phyloP scores from a whole-genome alignment of 2,797 vertebrate genomes.

The Tapera naevia region DNA sequence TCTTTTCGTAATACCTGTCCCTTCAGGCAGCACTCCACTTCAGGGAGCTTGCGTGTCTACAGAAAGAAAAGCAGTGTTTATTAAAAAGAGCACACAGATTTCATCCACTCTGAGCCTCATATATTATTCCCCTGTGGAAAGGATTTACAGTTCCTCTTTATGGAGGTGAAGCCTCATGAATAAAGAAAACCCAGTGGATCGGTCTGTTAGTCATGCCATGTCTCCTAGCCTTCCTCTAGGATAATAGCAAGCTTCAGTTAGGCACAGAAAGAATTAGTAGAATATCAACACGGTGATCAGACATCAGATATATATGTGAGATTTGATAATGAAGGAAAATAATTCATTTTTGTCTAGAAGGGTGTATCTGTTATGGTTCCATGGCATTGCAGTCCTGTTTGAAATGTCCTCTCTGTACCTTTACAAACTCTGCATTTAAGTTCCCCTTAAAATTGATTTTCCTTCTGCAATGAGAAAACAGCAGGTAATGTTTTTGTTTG shows the following conservation, averaged over 20 bases:
- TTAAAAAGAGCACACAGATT: conserved; percentile 46
- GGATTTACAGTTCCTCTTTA: conserved; percentile 16
- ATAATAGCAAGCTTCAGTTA: neutral
- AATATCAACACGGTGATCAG: neutral
- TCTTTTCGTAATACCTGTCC: conserved; percentile 53
- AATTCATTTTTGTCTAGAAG: neutral
- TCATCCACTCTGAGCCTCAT: neutral
- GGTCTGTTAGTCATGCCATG: neutral
- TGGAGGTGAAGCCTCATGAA: conserved; percentile 27
- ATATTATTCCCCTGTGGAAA: neutral
- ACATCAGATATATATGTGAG: neutral
- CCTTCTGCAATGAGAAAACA: neutral
- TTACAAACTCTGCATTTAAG: neutral
- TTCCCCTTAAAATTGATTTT: neutral
- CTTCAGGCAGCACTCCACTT: conserved; percentile 42
- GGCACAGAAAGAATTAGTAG: conserved; percentile 9
- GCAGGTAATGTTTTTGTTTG: neutral
- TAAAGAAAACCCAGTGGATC: conserved; percentile 51
- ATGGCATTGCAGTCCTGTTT: neutral
- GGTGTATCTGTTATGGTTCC: neutral
- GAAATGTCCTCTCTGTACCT: neutral
- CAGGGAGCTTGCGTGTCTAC: neutral
- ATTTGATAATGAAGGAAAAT: neutral
- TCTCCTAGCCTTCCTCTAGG: conserved; percentile 17
- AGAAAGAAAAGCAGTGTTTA: conserved; percentile 23